Conservation (phyloP, 2,797 vertebrate genomes). For the Antrozous pallidus region DNA sequence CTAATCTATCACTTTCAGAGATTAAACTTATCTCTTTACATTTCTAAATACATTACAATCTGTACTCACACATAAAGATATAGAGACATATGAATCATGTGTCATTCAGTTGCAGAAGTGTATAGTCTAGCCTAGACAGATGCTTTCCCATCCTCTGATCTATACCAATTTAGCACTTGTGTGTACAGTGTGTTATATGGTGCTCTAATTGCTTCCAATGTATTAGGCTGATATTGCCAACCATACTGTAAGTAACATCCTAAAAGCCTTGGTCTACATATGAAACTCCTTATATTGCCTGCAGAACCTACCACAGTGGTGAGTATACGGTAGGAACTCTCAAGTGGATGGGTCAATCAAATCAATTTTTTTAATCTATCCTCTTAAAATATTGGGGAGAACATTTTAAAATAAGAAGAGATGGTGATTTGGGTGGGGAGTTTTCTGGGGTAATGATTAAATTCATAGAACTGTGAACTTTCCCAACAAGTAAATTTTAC, state of each 20-base stretch:
- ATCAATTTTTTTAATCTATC: conserved; percentile 25
- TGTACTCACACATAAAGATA: conserved; percentile 30
- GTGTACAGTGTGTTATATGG: conserved; percentile 13
- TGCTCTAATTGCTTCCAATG: conserved; percentile 17
- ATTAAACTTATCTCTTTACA: conserved; percentile 59
- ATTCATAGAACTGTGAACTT: background rate
- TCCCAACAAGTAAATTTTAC: conserved; percentile 23
- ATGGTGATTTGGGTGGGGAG: background rate
- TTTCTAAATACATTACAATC: conserved; percentile 56
- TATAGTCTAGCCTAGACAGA: conserved; percentile 31
- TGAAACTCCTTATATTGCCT: background rate
- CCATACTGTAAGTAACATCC: conserved; percentile 11
- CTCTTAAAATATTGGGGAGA: conserved; percentile 24
- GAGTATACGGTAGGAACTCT: background rate
- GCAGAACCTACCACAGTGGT: background rate
- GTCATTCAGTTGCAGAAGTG: conserved; percentile 24
- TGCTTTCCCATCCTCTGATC: background rate
- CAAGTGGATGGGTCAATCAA: conserved; percentile 21
- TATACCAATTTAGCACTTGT: conserved; percentile 43
- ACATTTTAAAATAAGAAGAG: conserved; percentile 39
- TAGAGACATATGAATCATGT: background rate
- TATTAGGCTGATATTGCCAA: conserved; percentile 32
- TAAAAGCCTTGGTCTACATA: background rate
- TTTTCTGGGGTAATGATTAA: conserved; percentile 19
- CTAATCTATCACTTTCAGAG: conserved; percentile 52